These are phyloP conservation scores for Serripes groenlandicus DNA, from an alignment of 2,888 invertebrate species.

Conservation along the genomic window DNA sequence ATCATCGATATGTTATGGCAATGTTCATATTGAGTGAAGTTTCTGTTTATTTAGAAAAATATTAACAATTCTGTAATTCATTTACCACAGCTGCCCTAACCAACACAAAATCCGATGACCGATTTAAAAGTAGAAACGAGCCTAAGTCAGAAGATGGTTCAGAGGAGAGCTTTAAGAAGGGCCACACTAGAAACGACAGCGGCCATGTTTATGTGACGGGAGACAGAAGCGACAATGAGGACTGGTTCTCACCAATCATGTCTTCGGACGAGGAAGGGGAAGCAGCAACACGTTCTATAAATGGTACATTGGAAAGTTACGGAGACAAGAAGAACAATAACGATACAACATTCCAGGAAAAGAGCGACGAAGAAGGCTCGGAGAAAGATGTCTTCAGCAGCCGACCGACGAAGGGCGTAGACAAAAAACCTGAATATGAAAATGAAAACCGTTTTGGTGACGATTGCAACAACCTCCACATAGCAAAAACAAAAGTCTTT, in stretches of 20 bases:
- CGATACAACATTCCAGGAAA: not conserved
- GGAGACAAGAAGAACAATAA: not conserved
- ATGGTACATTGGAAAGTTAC: no score
- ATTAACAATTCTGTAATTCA: no score
- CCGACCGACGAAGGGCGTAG: not conserved
- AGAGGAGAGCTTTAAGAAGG: not conserved
- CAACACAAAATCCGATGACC: no score
- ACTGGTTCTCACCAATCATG: not conserved
- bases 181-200: conserved; percentile 5
- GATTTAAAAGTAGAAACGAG: no score
- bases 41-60: no score
- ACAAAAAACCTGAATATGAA: not conserved
- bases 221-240: not conserved
- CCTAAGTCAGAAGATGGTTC: no score
- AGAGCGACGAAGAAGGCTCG: not conserved
- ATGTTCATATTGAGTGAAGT: no score
- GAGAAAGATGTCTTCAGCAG: not conserved
- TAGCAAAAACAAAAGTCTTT: not conserved
- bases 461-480: no score
- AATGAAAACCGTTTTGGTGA: not conserved
- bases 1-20: no score
- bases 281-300: not conserved
- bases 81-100: no score
- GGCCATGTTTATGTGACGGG: not conserved
- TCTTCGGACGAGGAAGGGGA: not conserved